These are phyloP conservation scores for Ischnura elegans DNA, from an alignment of 2,888 invertebrate genomes.

Conservation along the genomic window DNA sequence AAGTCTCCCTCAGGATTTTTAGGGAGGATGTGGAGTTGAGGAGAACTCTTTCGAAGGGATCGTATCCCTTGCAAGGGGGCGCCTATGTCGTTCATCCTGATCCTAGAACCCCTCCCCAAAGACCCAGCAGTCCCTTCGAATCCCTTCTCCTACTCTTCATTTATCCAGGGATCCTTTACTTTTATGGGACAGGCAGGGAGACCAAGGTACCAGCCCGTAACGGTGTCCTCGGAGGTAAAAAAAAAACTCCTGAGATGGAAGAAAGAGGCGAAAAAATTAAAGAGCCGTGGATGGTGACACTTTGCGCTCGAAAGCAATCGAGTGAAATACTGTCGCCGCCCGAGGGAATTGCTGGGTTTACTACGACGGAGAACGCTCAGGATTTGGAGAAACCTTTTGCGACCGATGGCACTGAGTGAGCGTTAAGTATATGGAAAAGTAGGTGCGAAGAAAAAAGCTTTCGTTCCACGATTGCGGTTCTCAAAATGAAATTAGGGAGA, in stretches of 20 bases:
- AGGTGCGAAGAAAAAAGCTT: no score
- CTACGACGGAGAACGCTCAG: background rate
- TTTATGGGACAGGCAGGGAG: background rate
- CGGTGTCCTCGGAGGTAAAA: no score
- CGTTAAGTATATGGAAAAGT: no score
- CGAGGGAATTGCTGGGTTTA: background rate
- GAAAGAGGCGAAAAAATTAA: background rate
- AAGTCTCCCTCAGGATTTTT: background rate
- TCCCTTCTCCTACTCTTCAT: background rate
- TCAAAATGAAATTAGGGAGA: background rate
- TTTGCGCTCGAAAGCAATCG: background rate
- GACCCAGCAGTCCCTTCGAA: background rate
- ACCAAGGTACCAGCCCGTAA: no score
- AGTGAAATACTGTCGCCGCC: background rate
- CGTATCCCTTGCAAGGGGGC: background rate
- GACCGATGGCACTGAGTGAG: no score
- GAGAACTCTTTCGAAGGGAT: background rate
- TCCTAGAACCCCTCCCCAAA: background rate
- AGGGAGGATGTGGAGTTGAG: background rate
- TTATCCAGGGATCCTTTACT: background rate
- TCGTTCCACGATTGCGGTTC: no score
- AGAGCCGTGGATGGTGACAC: background rate
- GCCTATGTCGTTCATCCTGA: background rate
- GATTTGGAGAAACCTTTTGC: background rate
- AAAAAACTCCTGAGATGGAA: background rate